A percentile compares a stretch with the other conserved stretches of the same genome.
Evolutionary conservation across 2,113 vertebrate genomes (phyloP).

Genomic region (Globicephala melas): DNA sequence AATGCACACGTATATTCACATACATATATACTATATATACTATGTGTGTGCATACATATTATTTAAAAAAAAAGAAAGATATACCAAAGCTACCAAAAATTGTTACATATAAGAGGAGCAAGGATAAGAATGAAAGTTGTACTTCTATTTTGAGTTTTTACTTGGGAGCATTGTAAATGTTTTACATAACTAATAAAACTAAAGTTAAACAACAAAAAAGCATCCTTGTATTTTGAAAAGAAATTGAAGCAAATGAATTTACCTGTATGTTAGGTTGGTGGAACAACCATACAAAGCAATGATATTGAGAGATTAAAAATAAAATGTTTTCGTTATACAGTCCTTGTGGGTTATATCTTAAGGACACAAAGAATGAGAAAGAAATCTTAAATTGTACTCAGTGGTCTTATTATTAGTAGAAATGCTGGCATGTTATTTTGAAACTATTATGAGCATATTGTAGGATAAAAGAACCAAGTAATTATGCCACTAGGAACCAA

Average conservation of each 20-base stretch:
- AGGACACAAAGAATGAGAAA: not conserved
- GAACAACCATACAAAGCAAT: not conserved
- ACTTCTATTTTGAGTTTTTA: not conserved
- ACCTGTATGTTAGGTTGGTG: not conserved
- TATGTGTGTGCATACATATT: not conserved
- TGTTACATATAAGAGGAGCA: not conserved
- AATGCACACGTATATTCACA: not conserved
- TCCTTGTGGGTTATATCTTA: not conserved
- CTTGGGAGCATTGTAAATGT: not conserved
- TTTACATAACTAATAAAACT: not conserved
- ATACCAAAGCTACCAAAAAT: not conserved
- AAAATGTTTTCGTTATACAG: not conserved
- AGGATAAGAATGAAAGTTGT: not conserved
- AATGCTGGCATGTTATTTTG: not conserved
- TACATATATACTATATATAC: too few relatives aligned
- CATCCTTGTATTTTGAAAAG: not conserved
- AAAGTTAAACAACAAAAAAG: not conserved
- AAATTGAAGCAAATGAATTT: not conserved
- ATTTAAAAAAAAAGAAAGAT: not conserved
- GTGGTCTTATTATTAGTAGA: not conserved
- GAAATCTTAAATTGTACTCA: not conserved
- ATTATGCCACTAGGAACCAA: not conserved
- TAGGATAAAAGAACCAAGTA: not conserved
- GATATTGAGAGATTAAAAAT: not conserved
- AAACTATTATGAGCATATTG: not conserved